These are phyloP conservation scores for Sebastes flavidus DNA, from an alignment of 2,797 vertebrate genomes.

Conservation along the genomic window DNA sequence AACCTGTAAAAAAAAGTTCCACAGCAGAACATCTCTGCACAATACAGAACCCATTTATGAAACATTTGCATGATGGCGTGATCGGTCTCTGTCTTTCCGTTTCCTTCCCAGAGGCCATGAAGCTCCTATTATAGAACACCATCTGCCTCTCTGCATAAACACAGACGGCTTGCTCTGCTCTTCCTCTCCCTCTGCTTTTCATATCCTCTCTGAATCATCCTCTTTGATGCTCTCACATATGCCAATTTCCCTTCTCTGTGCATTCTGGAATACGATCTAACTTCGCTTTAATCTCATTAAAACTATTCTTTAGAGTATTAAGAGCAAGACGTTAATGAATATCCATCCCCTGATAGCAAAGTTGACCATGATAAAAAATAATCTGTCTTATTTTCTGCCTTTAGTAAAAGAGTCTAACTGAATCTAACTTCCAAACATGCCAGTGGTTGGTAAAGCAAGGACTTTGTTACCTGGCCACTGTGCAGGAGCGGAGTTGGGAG, in stretches of 20 bases:
- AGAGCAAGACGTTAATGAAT: background rate
- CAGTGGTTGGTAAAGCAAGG: background rate
- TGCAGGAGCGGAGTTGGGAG: constrained; percentile 93
- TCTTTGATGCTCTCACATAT: constrained; percentile 33
- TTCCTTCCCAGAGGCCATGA: constrained; percentile 73
- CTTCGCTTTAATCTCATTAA: background rate
- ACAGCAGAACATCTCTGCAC: constrained; percentile 10
- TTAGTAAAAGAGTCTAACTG: background rate
- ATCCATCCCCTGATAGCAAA: background rate
- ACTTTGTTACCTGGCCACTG: constrained; percentile 93
- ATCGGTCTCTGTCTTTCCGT: constrained; percentile 57
- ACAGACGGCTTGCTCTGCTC: constrained; percentile 58
- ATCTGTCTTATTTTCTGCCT: background rate
- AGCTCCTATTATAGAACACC: constrained; percentile 75
- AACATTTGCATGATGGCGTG: constrained; percentile 51
- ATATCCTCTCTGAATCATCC: constrained; percentile 23
- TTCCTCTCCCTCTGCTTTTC: constrained; percentile 26
- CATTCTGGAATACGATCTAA: background rate
- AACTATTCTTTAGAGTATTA: background rate
- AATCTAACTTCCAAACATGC: background rate
- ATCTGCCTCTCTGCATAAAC: constrained; percentile 76
- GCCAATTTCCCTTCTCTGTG: background rate
- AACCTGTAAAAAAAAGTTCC: background rate
- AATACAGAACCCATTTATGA: constrained; percentile 31
- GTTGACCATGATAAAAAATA: too few relatives aligned